Evolutionary conservation across 2,113 vertebrate genomes (phyloP).

Genomic region (Thunnus thynnus): DNA sequence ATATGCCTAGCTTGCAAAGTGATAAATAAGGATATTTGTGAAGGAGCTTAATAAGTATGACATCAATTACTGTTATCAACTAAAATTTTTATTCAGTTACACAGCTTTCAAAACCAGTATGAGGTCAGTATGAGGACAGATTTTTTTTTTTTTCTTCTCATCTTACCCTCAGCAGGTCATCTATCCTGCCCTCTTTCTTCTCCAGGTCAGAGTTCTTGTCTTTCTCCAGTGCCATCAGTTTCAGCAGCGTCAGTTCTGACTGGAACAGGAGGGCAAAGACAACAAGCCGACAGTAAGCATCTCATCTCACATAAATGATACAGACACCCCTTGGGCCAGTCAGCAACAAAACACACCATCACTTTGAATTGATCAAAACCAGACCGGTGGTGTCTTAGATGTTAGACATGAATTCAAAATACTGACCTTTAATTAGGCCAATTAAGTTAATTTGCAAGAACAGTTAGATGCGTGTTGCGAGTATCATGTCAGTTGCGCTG

Average conservation of each 20-base stretch:
- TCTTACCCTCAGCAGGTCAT: slow-evolving; percentile 95
- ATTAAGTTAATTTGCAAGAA: slow-evolving; percentile 27
- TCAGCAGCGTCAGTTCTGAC: slow-evolving; percentile 96
- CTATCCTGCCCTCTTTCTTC: slow-evolving; percentile 97
- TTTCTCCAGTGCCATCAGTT: slow-evolving; percentile 95
- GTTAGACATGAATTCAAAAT: not conserved
- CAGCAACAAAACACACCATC: not conserved
- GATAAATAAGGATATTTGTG: slow-evolving; percentile 1
- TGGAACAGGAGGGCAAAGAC: slow-evolving; percentile 67
- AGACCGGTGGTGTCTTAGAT: not conserved
- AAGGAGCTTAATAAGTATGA: too few species aligned
- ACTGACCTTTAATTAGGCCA: slow-evolving; percentile 43
- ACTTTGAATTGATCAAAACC: slow-evolving; percentile 30
- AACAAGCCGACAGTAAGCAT: slow-evolving; percentile 3
- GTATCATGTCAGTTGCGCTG: slow-evolving; percentile 4
- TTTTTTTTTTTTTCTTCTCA: not conserved
- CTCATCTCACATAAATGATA: not conserved
- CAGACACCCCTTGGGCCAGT: not conserved
- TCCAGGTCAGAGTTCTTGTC: slow-evolving; percentile 96
- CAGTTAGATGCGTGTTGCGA: not conserved
- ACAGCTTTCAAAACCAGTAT: not conserved
- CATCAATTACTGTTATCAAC: too few species aligned
- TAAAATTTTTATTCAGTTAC: not conserved
- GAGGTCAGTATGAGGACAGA: not conserved
- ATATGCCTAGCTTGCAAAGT: not conserved